Evolutionary conservation across 1,140 invertebrate genomes (phyloP).

Genomic region (Anoplophora glabripennis): DNA sequence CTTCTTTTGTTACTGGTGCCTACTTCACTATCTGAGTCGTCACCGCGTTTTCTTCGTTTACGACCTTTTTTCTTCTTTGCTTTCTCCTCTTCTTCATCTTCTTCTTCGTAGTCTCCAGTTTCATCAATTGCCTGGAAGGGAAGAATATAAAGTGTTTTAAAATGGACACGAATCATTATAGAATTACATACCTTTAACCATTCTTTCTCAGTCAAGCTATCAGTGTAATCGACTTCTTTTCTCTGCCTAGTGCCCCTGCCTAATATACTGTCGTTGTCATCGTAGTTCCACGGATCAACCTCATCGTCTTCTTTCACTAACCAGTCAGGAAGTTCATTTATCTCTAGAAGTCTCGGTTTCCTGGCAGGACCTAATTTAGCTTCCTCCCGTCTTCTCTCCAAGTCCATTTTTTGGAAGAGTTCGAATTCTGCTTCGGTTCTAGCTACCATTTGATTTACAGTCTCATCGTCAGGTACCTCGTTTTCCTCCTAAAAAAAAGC

Average conservation of each 20-base stretch:
- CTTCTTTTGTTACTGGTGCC: conserved; percentile 50
- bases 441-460: conserved; percentile 98
- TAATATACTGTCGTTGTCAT: conserved; percentile 74
- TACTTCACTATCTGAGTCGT: conserved; percentile 60
- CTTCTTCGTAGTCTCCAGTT: conserved; percentile 72
- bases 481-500: conserved; percentile 88
- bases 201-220: conserved; percentile 93
- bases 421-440: conserved; percentile 93
- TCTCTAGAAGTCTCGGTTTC: conserved; percentile 90
- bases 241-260: conserved; percentile 87
- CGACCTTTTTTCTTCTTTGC: conserved; percentile 56
- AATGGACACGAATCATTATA: background rate
- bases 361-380: conserved; percentile 65
- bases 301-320: conserved; percentile 65
- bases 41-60: conserved; percentile 58
- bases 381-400: conserved; percentile 84
- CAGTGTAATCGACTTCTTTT: conserved; percentile 97
- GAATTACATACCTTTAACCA: conserved; percentile 77
- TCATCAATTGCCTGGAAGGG: conserved; percentile 57
- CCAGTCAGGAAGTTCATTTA: conserved; percentile 91
- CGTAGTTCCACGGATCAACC: conserved; percentile 66
- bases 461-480: conserved; percentile 97
- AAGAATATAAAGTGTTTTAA: background rate
- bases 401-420: conserved; percentile 89
- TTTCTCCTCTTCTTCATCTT: conserved; percentile 70